These are phyloP conservation scores for Littorina saxatilis DNA, from an alignment of 1,140 invertebrate genomes.

Conservation along the genomic window DNA sequence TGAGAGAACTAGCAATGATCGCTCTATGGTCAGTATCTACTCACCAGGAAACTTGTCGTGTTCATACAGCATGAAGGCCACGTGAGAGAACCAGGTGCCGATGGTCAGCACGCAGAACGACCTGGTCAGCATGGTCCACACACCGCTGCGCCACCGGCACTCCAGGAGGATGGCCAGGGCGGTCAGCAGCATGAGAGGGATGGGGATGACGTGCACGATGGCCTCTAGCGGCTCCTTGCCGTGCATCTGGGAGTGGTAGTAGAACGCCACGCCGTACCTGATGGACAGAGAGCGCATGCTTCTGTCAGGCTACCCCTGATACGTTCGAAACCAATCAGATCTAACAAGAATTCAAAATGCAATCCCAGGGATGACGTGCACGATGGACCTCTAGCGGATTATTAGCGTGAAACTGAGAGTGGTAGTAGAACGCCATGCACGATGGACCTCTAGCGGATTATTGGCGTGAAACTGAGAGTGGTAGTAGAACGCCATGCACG, in stretches of 20 bases:
- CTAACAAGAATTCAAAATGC: too few relatives aligned
- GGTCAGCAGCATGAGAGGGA: slow-evolving; percentile 41
- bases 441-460: too few relatives aligned
- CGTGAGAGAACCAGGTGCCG: slow-evolving; percentile 54
- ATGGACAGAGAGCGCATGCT: neutral
- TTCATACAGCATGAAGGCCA: slow-evolving; percentile 53
- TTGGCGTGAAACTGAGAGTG: too few relatives aligned
- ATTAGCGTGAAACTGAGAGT: too few relatives aligned
- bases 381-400: too few relatives aligned
- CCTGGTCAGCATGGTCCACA: slow-evolving; percentile 43
- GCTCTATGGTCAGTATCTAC: too few relatives aligned
- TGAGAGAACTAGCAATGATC: too few relatives aligned
- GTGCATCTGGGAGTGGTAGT: slow-evolving; percentile 52
- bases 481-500: too few relatives aligned
- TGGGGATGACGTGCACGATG: slow-evolving; percentile 44
- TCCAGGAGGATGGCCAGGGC: slow-evolving; percentile 39
- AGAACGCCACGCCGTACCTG: slow-evolving; percentile 50
- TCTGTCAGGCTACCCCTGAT: too few relatives aligned
- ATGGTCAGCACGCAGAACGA: slow-evolving; percentile 43
- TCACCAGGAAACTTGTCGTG: slow-evolving; percentile 49
- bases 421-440: too few relatives aligned
- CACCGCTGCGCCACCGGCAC: slow-evolving; percentile 42
- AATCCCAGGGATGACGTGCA: too few relatives aligned
- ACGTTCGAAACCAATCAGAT: too few relatives aligned
- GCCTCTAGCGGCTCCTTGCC: slow-evolving; percentile 52